These are phyloP conservation scores for Macropodus opercularis DNA, from an alignment of 2,797 vertebrate species.

Conservation along the genomic window DNA sequence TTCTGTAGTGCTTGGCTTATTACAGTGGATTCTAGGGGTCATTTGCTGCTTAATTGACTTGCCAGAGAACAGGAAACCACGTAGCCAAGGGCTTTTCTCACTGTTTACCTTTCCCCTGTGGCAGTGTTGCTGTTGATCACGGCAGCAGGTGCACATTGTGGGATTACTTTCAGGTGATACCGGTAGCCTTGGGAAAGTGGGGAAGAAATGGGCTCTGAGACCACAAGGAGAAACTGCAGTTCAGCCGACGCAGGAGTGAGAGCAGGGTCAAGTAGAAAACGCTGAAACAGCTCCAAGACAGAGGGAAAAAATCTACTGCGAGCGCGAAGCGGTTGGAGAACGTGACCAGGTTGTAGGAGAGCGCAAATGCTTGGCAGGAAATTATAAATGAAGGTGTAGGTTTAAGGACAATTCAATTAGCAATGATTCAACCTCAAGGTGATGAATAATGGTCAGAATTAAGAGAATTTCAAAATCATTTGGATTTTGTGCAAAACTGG, in stretches of 20 bases:
- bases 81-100: constrained; percentile 58
- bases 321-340: constrained; percentile 38
- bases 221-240: constrained; percentile 45
- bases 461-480: constrained; percentile 15
- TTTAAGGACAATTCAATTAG: constrained; percentile 50
- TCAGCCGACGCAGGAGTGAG: constrained; percentile 41
- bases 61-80: constrained; percentile 70
- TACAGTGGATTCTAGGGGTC: constrained; percentile 78
- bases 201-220: constrained; percentile 49
- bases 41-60: constrained; percentile 85
- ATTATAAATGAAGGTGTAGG: constrained; percentile 42
- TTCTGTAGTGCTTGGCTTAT: constrained; percentile 73
- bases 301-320: constrained; percentile 56
- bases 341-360: constrained; percentile 43
- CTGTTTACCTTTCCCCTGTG: constrained; percentile 70
- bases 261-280: constrained; percentile 58
- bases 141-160: constrained; percentile 68
- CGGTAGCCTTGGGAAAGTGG: constrained; percentile 54
- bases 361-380: constrained; percentile 40
- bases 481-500: not conserved
- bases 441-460: constrained; percentile 35
- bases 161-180: constrained; percentile 66
- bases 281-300: constrained; percentile 60
- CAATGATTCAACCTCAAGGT: constrained; percentile 24
- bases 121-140: constrained; percentile 57